A percentile compares a stretch with the other conserved stretches of the same genome.
phyloP scores from a whole-genome alignment of 2,888 invertebrate genomes.

The Holacanthella duospinosa region DNA sequence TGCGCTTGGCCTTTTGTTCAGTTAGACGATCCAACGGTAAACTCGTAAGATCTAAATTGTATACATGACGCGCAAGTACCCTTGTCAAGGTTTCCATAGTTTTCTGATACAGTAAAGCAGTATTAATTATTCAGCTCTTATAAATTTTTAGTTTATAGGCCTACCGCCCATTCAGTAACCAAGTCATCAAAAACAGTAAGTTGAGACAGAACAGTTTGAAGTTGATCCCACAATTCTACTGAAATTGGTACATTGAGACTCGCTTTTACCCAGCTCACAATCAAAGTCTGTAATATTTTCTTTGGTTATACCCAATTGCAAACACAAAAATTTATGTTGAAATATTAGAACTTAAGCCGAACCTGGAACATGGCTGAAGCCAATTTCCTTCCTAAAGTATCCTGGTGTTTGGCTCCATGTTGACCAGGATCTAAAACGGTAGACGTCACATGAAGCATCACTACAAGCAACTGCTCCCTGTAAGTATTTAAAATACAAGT shows the following conservation, averaged over 20 bases:
- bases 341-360: neutral
- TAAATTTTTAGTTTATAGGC: conserved; percentile 40
- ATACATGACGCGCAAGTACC: conserved; percentile 88
- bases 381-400: conserved; percentile 60
- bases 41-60: conserved; percentile 82
- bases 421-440: conserved; percentile 71
- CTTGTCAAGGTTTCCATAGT: conserved; percentile 94
- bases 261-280: conserved; percentile 96
- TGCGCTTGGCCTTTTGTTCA: conserved; percentile 64
- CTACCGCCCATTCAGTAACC: conserved; percentile 88
- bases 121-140: neutral
- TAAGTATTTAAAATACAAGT: conserved; percentile 21
- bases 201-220: conserved; percentile 72
- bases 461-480: conserved; percentile 76
- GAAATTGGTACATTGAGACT: conserved; percentile 87
- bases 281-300: conserved; percentile 88
- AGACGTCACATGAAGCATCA: conserved; percentile 82
- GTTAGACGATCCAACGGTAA: conserved; percentile 66
- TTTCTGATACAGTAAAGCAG: conserved; percentile 65
- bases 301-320: conserved; percentile 40
- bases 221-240: conserved; percentile 83
- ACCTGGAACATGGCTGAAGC: conserved; percentile 68
- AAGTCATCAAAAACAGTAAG: conserved; percentile 89
- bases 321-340: neutral
- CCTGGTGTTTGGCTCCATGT: conserved; percentile 50